Percentiles rank a stretch among this genome's conserved stretches.
phyloP scores from a whole-genome alignment of 2,888 invertebrate genomes.

The Agrotis clavis region DNA sequence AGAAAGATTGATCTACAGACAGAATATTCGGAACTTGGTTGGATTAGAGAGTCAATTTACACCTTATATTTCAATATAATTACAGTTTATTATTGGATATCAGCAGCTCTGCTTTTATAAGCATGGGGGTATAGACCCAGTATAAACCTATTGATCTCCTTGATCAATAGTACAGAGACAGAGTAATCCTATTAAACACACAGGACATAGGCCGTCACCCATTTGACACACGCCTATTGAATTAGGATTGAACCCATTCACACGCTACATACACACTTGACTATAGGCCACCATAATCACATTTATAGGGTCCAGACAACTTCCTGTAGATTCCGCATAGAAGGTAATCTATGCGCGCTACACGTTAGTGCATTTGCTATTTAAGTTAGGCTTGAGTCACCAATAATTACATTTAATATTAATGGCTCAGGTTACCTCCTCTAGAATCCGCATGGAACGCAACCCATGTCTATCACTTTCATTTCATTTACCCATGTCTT shows the following conservation, averaged over 20 bases:
- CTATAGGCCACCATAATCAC: background rate
- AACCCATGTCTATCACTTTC: too few relatives aligned
- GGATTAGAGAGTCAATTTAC: too few relatives aligned
- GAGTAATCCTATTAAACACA: slow-evolving; percentile 31
- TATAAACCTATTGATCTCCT: background rate
- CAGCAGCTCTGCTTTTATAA: background rate
- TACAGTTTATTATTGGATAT: background rate
- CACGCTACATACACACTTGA: background rate
- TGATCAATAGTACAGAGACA: background rate
- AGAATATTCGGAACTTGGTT: too few relatives aligned
- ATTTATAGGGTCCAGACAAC: too few relatives aligned
- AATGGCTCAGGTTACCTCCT: too few relatives aligned
- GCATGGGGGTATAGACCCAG: background rate
- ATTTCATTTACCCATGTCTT: too few relatives aligned
- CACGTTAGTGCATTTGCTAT: too few relatives aligned
- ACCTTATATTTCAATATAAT: too few relatives aligned
- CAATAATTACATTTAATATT: background rate
- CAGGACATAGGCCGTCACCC: background rate
- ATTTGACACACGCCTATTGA: slow-evolving; percentile 23
- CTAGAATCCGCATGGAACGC: too few relatives aligned
- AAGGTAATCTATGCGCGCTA: too few relatives aligned
- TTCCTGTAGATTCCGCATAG: too few relatives aligned
- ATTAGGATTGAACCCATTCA: slow-evolving; percentile 16
- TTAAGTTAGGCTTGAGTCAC: background rate
- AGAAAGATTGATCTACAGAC: too few relatives aligned